phyloP scores from a whole-genome alignment of 2,113 vertebrate species.

The Amazona vittata region DNA sequence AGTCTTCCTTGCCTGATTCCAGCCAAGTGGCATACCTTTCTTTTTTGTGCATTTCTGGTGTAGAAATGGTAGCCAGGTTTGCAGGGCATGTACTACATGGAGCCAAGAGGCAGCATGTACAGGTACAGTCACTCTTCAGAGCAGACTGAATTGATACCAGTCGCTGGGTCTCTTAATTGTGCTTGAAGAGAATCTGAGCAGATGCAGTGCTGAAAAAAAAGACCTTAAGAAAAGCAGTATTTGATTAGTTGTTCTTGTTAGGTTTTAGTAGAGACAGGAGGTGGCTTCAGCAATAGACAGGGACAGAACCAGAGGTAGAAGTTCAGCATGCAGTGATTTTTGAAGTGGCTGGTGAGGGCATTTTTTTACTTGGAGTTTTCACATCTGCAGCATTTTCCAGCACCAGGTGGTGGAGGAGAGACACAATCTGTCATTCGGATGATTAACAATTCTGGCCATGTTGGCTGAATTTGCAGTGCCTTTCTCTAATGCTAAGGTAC shows the following conservation, averaged over 20 bases:
- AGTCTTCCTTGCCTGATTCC: fast-evolving
- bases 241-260: neutral
- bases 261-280: neutral
- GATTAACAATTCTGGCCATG: fast-evolving
- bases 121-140: neutral
- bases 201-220: neutral
- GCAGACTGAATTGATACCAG: fast-evolving
- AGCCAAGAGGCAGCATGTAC: fast-evolving
- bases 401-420: neutral
- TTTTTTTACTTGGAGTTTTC: neutral
- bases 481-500: fast-evolving
- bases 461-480: neutral
- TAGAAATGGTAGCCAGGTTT: fast-evolving
- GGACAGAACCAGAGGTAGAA: neutral
- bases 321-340: neutral
- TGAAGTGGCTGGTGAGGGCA: fast-evolving
- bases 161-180: neutral
- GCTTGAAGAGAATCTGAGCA: neutral
- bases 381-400: neutral
- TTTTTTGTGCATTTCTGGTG: fast-evolving
- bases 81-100: neutral
- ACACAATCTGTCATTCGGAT: neutral
- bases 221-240: fast-evolving
- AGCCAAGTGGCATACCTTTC: fast-evolving
- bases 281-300: neutral